A percentile compares a stretch with the other conserved stretches of the same genome.
Conservation (phyloP, 1,140 invertebrate species). For the Tenebrio molitor region DNA sequence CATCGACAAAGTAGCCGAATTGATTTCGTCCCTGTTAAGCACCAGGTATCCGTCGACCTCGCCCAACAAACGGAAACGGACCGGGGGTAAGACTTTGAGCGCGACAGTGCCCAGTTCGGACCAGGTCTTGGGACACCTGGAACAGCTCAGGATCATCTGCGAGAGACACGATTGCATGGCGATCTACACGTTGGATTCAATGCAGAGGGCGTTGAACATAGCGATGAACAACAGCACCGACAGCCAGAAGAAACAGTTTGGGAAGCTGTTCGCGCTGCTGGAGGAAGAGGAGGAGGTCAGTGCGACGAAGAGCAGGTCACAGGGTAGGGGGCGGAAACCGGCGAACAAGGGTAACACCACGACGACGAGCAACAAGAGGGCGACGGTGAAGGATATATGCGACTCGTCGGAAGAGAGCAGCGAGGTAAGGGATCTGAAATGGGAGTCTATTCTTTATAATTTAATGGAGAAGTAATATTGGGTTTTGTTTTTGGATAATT, state of each 20-base stretch:
- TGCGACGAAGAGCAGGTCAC: constrained; percentile 68
- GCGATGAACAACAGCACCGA: constrained; percentile 86
- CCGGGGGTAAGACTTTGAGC: constrained; percentile 66
- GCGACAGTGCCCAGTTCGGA: constrained; percentile 76
- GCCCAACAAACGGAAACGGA: constrained; percentile 91
- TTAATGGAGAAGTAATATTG: too few relatives aligned
- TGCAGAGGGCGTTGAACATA: constrained; percentile 90
- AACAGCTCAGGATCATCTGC: constrained; percentile 87
- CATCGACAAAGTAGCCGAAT: constrained; percentile 89
- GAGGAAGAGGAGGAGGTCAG: constrained; percentile 85
- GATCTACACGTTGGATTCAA: constrained; percentile 84
- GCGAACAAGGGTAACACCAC: constrained; percentile 60
- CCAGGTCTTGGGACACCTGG: constrained; percentile 91
- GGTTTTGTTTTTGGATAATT: too few relatives aligned
- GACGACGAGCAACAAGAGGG: constrained; percentile 68
- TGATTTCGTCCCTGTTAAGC: constrained; percentile 82
- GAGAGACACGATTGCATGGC: constrained; percentile 71
- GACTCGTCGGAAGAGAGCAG: constrained; percentile 84
- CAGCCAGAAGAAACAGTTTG: constrained; percentile 88
- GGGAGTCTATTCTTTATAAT: too few relatives aligned
- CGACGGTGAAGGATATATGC: constrained; percentile 70
- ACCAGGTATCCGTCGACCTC: constrained; percentile 87
- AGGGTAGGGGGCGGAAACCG: constrained; percentile 73
- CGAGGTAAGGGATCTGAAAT: too few relatives aligned
- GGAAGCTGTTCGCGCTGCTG: constrained; percentile 90